Conservation (phyloP, 64 coral and sea anemone genomes). For the Stylophora pistillata region DNA sequence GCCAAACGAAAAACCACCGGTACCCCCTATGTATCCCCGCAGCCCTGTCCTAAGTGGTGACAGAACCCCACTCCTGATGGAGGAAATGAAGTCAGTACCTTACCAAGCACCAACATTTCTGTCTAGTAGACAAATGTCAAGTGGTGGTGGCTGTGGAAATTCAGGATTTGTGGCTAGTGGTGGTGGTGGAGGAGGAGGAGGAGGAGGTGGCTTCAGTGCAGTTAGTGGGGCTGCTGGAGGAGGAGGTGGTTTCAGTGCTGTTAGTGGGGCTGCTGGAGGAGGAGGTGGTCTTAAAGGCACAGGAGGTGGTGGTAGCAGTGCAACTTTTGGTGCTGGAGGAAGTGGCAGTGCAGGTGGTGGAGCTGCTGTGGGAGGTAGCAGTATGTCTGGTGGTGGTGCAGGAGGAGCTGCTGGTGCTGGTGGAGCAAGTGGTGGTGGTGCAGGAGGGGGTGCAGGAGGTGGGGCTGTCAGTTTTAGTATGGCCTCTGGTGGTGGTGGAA, state of each 20-base stretch:
- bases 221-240: conserved; percentile 25
- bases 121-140: conserved; percentile 69
- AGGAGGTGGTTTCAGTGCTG: background rate
- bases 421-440: background rate
- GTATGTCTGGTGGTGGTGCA: background rate
- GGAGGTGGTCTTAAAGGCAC: conserved; percentile 4
- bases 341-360: background rate
- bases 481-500: conserved; percentile 14
- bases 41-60: conserved; percentile 75
- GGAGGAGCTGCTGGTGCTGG: background rate
- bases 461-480: background rate
- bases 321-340: background rate
- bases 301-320: conserved; percentile 1
- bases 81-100: conserved; percentile 59
- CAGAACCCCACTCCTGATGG: conserved; percentile 69
- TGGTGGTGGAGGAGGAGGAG: conserved; percentile 13
- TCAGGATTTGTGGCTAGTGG: background rate
- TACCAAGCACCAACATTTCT: conserved; percentile 60
- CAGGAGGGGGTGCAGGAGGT: background rate
- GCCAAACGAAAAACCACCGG: conserved; percentile 87
- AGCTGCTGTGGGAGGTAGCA: background rate
- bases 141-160: conserved; percentile 52
- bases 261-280: conserved; percentile 3
- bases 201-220: conserved; percentile 24
- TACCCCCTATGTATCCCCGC: conserved; percentile 69